phyloP scores from a whole-genome alignment of 2,888 invertebrate species.

The Andrena minutula region DNA sequence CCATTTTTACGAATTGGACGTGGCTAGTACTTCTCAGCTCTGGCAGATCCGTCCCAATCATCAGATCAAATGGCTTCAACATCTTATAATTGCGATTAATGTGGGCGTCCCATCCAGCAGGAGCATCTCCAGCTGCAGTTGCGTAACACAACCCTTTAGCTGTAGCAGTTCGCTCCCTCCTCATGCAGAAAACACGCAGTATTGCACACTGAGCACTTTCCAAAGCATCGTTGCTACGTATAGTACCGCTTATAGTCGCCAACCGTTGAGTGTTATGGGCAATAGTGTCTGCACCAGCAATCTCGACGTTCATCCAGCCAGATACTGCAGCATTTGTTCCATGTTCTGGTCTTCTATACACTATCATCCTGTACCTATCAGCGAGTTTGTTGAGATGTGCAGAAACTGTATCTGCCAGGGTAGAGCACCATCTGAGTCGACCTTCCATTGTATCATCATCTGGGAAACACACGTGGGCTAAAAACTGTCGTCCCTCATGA shows the following conservation, averaged over 20 bases:
- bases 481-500: neutral
- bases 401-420: neutral
- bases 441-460: neutral
- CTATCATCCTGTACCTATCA: neutral
- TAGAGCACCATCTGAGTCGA: neutral
- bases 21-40: neutral
- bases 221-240: neutral
- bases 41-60: neutral
- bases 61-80: neutral
- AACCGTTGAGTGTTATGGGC: neutral
- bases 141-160: constrained; percentile 4
- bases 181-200: neutral
- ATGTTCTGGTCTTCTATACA: neutral
- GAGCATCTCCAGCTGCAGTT: neutral
- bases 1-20: neutral
- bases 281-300: neutral
- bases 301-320: neutral
- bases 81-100: neutral
- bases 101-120: neutral
- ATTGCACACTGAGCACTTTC: neutral
- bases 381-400: neutral
- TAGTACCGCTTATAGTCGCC: neutral
- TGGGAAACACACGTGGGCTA: neutral
- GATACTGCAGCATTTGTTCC: neutral
- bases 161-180: neutral